Base-by-base conservation (phyloP, 2,888 invertebrate species). In the Blomia tropicalis region DNA sequence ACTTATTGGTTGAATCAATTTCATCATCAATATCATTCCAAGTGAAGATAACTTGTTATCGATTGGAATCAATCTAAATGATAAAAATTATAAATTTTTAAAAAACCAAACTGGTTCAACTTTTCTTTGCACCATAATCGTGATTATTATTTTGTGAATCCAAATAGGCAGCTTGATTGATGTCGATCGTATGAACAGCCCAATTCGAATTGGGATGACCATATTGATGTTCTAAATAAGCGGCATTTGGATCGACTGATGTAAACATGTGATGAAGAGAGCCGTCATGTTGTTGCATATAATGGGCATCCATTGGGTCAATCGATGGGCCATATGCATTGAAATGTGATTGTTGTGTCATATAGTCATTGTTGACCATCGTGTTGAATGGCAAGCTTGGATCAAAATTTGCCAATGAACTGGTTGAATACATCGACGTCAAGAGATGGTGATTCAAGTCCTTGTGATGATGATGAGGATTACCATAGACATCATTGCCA, bases 281-380 rank as follows among this genome's bases (percentile, higher is more conserved):
- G 36, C 17, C 17, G 36, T 36, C 36, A n/a, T 41, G 41, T n/a
- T 41, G 41, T n/a, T 41, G 41, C 29, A 41, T 54, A 23, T 64
- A 64, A 5, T 53, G 58, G 36, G 54, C 64, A 51, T 64, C 64
- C 62, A 64, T 64, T 2, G 64, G 64, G n/a, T 62, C 63, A 27
- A 60, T 53, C 4, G 59, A 64, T 22, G 65, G 65, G 14, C 59
- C 65, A 29, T 65, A 65, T 32, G 60, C 43, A 54, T 53, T 62
- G 27, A 56, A 56, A 36, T 56, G 25, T 3, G 19, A 19, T 7
- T n/a, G 7, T n/a, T 17, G 19, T 19, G 11, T 29, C 11, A 30
- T 29, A 27, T 29, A 29, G 56, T 30, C 25, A 36, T 56, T 56
- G n/a, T n/a, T n/a, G n/a, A n/a, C n/a, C n/a, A n/a, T n/a, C n/a